A percentile compares a stretch with the other conserved stretches of the same genome.
phyloP scores from a whole-genome alignment of 2,113 vertebrate species.

The Stigmatopora nigra region DNA sequence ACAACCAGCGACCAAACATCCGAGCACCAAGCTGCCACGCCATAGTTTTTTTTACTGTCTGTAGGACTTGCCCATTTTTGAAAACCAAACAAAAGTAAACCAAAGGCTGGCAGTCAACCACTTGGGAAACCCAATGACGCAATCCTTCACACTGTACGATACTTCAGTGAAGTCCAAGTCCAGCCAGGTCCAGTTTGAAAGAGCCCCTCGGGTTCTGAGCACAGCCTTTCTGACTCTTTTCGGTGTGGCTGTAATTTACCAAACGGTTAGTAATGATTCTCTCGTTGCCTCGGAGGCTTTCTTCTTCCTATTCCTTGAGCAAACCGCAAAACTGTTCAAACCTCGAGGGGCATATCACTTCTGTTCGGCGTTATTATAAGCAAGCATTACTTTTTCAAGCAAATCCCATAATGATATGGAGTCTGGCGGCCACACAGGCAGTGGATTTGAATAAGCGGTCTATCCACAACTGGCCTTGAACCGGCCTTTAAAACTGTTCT shows the following conservation, averaged over 20 bases:
- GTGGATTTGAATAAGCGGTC: slow-evolving; percentile 31
- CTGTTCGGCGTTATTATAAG: slow-evolving; percentile 46
- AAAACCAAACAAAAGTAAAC: no score
- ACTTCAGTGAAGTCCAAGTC: no score
- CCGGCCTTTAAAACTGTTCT: slow-evolving; percentile 11
- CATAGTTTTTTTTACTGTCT: no score
- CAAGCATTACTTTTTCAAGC: slow-evolving; percentile 56
- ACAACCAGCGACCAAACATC: no score
- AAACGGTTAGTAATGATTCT: slow-evolving; percentile 25
- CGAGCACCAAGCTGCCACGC: no score
- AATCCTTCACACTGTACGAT: no score
- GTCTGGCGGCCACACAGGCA: slow-evolving; percentile 29
- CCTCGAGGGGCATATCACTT: slow-evolving; percentile 37
- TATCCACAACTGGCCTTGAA: slow-evolving; percentile 15
- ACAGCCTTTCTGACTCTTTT: background rate
- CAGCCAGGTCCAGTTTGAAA: no score
- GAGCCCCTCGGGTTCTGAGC: background rate
- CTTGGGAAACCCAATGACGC: no score
- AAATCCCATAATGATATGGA: slow-evolving; percentile 53
- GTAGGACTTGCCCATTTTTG: no score
- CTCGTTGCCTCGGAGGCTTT: slow-evolving; percentile 11
- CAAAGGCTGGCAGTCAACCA: no score
- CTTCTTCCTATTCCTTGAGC: slow-evolving; percentile 15
- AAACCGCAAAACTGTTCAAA: slow-evolving; percentile 24
- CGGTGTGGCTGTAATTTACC: slow-evolving; percentile 34